Percentiles rank a stretch among this genome's conserved stretches.
These are phyloP conservation scores for Atethmia centrago DNA, from an alignment of 2,888 invertebrate species.

Conservation along the genomic window DNA sequence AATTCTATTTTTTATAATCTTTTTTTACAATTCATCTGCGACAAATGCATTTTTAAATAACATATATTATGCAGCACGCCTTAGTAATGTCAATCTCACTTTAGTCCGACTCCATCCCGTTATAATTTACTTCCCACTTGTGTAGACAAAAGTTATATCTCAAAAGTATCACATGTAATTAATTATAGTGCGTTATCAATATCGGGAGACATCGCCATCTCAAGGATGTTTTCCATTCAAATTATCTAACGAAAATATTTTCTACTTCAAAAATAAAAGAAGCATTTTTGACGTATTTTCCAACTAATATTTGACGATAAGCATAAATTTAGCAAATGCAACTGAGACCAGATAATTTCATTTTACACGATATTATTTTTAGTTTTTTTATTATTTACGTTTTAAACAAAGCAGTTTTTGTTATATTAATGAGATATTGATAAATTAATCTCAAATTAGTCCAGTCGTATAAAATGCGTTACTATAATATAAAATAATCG, in stretches of 20 bases:
- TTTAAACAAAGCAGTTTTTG: constrained; percentile 22
- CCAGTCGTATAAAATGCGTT: constrained; percentile 39
- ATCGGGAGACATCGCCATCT: constrained; percentile 59
- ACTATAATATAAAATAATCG: constrained; percentile 57
- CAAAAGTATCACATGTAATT: constrained; percentile 80
- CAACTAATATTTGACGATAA: constrained; percentile 15
- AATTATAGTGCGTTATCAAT: constrained; percentile 70
- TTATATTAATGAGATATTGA: constrained; percentile 14
- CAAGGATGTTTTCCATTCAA: constrained; percentile 74
- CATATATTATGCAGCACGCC: neutral
- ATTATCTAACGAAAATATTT: constrained; percentile 29
- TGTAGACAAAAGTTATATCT: constrained; percentile 75
- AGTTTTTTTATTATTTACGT: constrained; percentile 18
- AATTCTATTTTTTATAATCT: neutral
- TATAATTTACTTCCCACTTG: constrained; percentile 38
- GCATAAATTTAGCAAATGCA: constrained; percentile 34
- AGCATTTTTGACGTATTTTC: constrained; percentile 3
- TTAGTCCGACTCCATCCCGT: constrained; percentile 1
- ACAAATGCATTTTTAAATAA: constrained; percentile 4
- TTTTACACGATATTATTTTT: constrained; percentile 13
- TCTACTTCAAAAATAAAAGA: constrained; percentile 13
- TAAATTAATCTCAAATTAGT: constrained; percentile 46
- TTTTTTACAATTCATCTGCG: neutral
- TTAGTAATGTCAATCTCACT: constrained; percentile 7
- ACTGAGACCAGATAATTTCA: constrained; percentile 43